Evolutionary conservation across 1,140 invertebrate genomes (phyloP).

Genomic region (Heliconius hermathena): DNA sequence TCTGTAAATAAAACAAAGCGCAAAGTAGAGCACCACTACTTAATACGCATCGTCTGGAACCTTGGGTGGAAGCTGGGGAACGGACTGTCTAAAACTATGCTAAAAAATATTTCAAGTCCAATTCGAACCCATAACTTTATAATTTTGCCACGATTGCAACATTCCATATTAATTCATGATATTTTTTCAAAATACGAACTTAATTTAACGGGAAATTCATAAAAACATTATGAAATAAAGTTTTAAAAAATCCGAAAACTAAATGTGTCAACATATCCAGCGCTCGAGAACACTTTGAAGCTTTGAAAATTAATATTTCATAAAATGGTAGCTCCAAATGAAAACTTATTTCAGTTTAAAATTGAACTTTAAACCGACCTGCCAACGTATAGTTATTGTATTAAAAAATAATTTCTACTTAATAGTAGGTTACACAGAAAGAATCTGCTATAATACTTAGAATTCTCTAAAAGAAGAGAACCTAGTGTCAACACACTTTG

Average conservation of each 20-base stretch:
- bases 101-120: too few species aligned
- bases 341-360: slow-evolving; percentile 7
- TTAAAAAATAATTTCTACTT: not conserved
- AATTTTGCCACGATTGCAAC: not conserved
- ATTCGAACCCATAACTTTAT: not conserved
- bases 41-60: too few species aligned
- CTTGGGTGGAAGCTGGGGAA: too few species aligned
- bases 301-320: slow-evolving; percentile 13
- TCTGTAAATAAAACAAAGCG: too few species aligned
- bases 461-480: too few species aligned
- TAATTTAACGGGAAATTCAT: not conserved
- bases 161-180: not conserved
- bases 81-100: too few species aligned
- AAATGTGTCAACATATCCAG: slow-evolving; percentile 9
- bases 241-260: not conserved
- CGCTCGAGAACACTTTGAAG: slow-evolving; percentile 12
- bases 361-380: not conserved
- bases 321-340: not conserved
- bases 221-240: not conserved
- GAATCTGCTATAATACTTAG: not conserved
- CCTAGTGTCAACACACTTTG: too few species aligned
- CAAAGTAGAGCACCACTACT: too few species aligned
- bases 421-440: not conserved
- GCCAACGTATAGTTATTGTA: not conserved
- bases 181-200: not conserved